Evolutionary conservation across 2,113 vertebrate species (phyloP), one percentile per base, ranked within the genome.

Genomic region (Festucalex cinctus): DNA sequence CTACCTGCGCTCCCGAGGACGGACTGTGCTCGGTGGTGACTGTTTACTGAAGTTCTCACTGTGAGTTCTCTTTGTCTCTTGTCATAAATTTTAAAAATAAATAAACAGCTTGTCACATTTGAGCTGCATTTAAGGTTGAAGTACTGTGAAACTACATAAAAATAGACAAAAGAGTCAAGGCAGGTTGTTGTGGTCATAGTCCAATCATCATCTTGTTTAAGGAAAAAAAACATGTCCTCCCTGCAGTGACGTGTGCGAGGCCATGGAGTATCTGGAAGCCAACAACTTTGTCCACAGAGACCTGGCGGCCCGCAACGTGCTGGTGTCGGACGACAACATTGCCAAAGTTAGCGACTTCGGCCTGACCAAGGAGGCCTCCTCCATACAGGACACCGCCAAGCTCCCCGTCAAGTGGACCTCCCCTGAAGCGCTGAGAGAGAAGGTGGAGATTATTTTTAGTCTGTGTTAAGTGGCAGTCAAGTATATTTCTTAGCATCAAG

Each of bases 311-410:
- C 93, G 97, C n/a, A 99, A 99, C 1, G 97, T 99, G 75, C 90
- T 99, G 66, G 96, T 99, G 63, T 98, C 97, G 0, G 97, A 99
- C 63, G 96, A 99, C 89, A 98, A 96, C 74, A 95, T 97, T 1
- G 97, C 97, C 36, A 99, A 99, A 83, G 96, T 99, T 89, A 98
- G 96, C 65, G 97, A 99, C 86, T 99, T 99, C 0, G 97, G 97
- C 56, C 94, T 99, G 75, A 98, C 97, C 66, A 98, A 98, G 90
- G 96, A 99, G 86, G 96, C 95, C 10, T 98, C 96, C 5, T 96
- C 92, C 86, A 95, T 93, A 28, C 96, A 98, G 87, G 96, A 98
- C 92, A 96, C 95, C 0, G 96, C 94, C 81, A 99, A 99, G 87
- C 93, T 99, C 81, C 97, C 96, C 0, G 96, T 98, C 85, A 98